Evolutionary conservation across 2,888 invertebrate species (phyloP).

Genomic region (Acronicta leporina): DNA sequence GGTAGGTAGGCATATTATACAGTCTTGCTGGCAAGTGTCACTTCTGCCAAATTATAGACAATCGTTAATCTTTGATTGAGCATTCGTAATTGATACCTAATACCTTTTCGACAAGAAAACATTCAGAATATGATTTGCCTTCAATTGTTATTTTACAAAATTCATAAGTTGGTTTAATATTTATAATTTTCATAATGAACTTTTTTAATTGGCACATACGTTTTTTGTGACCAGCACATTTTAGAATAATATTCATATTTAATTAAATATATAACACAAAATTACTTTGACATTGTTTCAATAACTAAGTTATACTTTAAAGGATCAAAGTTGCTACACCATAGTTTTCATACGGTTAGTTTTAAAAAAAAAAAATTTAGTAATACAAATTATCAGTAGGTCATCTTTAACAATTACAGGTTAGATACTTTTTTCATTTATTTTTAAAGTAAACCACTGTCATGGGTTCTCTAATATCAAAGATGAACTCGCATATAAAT

Average conservation of each 20-base stretch:
- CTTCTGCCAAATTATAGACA: conserved; percentile 18
- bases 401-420: too few species aligned
- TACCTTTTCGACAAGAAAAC: conserved; percentile 19
- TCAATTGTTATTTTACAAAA: conserved; percentile 51
- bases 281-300: conserved; percentile 43
- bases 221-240: conserved; percentile 77
- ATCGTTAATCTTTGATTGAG: conserved; percentile 26
- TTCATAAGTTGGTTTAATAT: conserved; percentile 66
- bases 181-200: conserved; percentile 44
- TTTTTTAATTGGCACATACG: conserved; percentile 70
- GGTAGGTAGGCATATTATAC: not conserved
- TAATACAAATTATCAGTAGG: too few species aligned
- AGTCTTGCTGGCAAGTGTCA: conserved; percentile 3
- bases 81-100: conserved; percentile 22
- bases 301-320: conserved; percentile 7
- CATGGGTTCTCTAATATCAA: too few species aligned
- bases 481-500: too few species aligned
- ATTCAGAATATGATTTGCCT: conserved; percentile 2
- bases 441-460: too few species aligned
- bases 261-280: conserved; percentile 26
- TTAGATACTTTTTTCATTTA: too few species aligned
- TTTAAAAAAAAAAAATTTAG: too few species aligned
- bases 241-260: conserved; percentile 21
- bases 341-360: too few species aligned
- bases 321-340: not conserved